Base-by-base conservation (phyloP, 2,113 vertebrate genomes). In the Brachyistius frenatus region DNA sequence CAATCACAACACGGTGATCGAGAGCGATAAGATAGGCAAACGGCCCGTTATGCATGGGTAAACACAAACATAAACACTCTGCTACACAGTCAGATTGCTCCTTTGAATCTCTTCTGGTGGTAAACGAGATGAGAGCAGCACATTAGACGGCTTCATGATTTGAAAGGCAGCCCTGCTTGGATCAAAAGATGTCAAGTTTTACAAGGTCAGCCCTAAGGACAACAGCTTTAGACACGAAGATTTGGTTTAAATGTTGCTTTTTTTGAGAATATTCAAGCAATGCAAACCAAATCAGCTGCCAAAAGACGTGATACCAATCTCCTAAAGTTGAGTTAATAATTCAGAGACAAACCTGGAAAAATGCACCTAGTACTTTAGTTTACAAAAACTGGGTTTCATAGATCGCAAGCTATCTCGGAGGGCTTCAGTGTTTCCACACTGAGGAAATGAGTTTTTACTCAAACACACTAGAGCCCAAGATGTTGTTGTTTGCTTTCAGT, bases 61-160 rank as follows among this genome's bases (percentile, higher is more conserved):
- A 87, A 83, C 61, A 74, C 73, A 75, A 71, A 73, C 41, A 74
- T 41, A n/a, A 75, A 76, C 47, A 78, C 63, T 76, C 74, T 8
- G 4, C 35, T 54, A 66, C 52, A 7, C 36, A 76, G 47, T 57
- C 39, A 60, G 64, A 83, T 67, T 57, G 44, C 15, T 41, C 31
- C 36, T 61, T 49, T 58, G 50, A 68, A 85, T 84, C 33, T 39
- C 14, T 53, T 71, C 37, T 75, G 49, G 14, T 52, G 16, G 36
- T 3, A 46, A 57, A 73, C 15, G 5, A 55, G 56, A 76, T n/a
- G 44, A 11, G 9, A 73, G 30, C 8, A 5, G 23, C 55, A 63
- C 35, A 68, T 72, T 62, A 58, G 31, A 46, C 14, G 7, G 54
- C 35, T 8, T 7, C 5, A 66, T 44, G 33, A 67, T 13, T 55